phyloP scores from a whole-genome alignment of 2,797 vertebrate species.

The Syncerus caffer region DNA sequence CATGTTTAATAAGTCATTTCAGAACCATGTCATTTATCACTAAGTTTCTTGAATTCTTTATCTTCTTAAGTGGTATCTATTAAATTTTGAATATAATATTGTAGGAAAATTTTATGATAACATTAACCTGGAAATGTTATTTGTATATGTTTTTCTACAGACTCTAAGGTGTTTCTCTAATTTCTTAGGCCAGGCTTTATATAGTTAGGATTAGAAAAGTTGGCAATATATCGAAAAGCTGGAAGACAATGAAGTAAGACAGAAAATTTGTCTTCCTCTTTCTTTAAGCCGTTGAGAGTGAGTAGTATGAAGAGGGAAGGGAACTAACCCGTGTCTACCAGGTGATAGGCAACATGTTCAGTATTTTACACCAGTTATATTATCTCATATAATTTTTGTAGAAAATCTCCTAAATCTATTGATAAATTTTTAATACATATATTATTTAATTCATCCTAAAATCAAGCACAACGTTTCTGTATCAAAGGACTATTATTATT shows the following conservation, averaged over 20 bases:
- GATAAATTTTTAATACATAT: not conserved
- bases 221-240: not conserved
- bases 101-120: not conserved
- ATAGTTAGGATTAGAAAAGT: not conserved
- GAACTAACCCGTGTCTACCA: not conserved
- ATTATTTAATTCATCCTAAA: not conserved
- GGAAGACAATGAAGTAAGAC: not conserved
- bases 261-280: not conserved
- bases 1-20: not conserved
- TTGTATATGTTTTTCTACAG: not conserved
- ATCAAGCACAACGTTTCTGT: not conserved
- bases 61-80: not conserved
- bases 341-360: not conserved
- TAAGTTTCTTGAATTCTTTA: not conserved
- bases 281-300: not conserved
- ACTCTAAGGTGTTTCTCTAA: not conserved
- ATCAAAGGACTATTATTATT: not conserved
- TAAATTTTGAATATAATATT: not conserved
- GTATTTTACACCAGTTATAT: not conserved
- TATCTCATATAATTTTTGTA: not conserved
- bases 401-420: not conserved
- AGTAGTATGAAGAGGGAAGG: not conserved
- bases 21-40: not conserved
- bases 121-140: not conserved
- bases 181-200: not conserved